Evolutionary conservation across 2,888 invertebrate species (phyloP).

Genomic region (Sarcophaga variegata): DNA sequence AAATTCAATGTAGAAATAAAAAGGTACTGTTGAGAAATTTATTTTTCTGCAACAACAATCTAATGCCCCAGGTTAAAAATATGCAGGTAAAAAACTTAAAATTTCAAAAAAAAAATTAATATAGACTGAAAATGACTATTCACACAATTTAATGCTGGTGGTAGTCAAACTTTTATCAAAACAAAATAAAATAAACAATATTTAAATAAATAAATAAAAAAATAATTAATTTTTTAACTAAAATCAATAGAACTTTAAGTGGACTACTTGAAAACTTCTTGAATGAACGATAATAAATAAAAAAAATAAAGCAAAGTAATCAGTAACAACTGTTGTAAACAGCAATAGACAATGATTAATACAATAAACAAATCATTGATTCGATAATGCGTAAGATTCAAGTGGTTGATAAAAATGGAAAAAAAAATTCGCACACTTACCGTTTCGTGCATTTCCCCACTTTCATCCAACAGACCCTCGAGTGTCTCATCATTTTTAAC

Average conservation of each 20-base stretch:
- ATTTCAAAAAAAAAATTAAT: too few species aligned
- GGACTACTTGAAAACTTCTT: neutral
- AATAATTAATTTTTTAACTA: neutral
- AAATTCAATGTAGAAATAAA: too few species aligned
- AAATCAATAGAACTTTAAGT: neutral
- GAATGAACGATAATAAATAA: neutral
- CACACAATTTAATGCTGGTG: too few species aligned
- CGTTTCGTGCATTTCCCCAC: conserved; percentile 81
- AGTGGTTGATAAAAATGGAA: conserved; percentile 1
- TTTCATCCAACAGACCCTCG: conserved; percentile 79
- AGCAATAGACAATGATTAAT: neutral
- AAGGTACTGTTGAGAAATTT: too few species aligned
- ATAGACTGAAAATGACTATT: too few species aligned
- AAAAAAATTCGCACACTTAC: conserved; percentile 73
- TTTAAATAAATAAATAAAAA: neutral
- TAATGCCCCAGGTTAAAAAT: too few species aligned
- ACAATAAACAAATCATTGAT: neutral
- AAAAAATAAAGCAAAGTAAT: neutral
- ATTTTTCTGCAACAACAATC: too few species aligned
- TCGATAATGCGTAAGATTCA: neutral
- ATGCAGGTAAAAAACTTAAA: too few species aligned
- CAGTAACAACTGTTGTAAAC: neutral
- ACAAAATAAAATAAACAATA: neutral
- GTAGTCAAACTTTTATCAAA: too few species aligned
- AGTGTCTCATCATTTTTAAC: conserved; percentile 78